Percentiles rank a stretch among this genome's conserved stretches.
Conservation (phyloP, 2,113 vertebrate species). For the Psammodynastes pulverulentus region DNA sequence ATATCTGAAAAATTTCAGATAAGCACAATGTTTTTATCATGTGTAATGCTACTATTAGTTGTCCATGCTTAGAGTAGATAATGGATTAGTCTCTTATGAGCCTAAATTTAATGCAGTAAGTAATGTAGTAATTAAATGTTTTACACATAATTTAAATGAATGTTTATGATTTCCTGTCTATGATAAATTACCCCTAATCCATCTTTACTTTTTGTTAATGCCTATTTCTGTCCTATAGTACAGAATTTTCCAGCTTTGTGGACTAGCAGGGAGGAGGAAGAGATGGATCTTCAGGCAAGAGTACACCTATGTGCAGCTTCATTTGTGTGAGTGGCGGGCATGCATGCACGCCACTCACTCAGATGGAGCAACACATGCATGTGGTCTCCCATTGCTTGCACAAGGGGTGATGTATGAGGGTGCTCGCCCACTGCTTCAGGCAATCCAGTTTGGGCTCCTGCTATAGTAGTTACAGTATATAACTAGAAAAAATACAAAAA, state of each 20-base stretch:
- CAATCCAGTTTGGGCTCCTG: background rate
- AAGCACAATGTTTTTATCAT: background rate
- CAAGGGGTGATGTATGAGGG: too few species aligned
- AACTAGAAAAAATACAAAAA: too few species aligned
- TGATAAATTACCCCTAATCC: conserved; percentile 34
- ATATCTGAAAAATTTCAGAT: conserved; percentile 4
- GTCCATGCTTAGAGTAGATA: conserved; percentile 13
- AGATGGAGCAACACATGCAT: too few species aligned
- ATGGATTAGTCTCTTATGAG: conserved; percentile 16
- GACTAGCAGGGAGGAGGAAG: background rate
- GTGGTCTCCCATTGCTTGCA: too few species aligned
- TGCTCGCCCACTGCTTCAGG: background rate
- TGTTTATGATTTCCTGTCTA: conserved; percentile 6
- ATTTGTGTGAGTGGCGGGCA: background rate
- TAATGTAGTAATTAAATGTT: conserved; percentile 37
- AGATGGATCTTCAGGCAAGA: background rate
- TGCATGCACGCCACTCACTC: too few species aligned
- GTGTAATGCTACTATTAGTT: conserved; percentile 31
- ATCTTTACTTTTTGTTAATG: conserved; percentile 26
- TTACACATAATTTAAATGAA: conserved; percentile 24
- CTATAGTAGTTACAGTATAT: background rate
- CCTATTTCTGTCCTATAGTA: background rate
- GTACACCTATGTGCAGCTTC: background rate
- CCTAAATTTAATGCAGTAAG: conserved; percentile 27
- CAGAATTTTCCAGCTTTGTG: background rate